These are phyloP conservation scores for Caenorhabditis imperialis DNA, from an alignment of 2,888 invertebrate genomes.

Conservation along the genomic window DNA sequence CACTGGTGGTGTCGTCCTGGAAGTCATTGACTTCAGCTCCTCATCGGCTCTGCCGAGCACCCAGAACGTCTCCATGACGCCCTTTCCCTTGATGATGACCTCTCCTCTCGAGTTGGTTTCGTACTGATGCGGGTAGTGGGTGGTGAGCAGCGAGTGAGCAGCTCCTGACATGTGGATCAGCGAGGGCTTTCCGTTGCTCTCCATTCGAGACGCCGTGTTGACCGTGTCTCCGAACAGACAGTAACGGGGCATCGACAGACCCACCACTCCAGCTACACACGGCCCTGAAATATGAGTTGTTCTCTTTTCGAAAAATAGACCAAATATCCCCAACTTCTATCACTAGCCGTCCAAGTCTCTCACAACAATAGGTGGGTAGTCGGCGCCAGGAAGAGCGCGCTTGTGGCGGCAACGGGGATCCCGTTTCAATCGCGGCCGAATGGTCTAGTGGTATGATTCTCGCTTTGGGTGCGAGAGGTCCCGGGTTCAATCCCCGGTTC, in stretches of 20 bases:
- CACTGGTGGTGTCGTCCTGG: constrained; percentile 12
- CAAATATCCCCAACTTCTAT: background rate
- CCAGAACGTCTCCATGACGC: constrained; percentile 57
- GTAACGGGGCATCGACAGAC: constrained; percentile 72
- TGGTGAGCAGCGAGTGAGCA: constrained; percentile 62
- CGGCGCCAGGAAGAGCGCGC: too few relatives aligned
- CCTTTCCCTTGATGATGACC: constrained; percentile 67
- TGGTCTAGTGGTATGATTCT: constrained; percentile 79
- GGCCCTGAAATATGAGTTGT: constrained; percentile 54
- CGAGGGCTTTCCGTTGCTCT: constrained; percentile 69
- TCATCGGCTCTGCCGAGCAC: constrained; percentile 13
- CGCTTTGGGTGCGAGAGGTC: constrained; percentile 79
- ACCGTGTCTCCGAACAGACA: constrained; percentile 75
- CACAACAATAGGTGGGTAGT: too few relatives aligned
- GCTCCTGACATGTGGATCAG: constrained; percentile 69
- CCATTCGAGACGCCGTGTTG: constrained; percentile 75
- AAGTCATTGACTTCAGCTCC: constrained; percentile 1
- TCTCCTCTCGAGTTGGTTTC: constrained; percentile 72
- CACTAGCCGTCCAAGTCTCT: too few relatives aligned
- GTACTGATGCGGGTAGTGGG: constrained; percentile 68
- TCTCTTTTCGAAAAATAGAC: background rate
- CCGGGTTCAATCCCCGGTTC: constrained; percentile 76
- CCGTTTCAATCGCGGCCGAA: constrained; percentile 56
- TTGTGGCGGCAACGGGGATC: too few relatives aligned
- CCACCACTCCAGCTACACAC: constrained; percentile 70